Evolutionary conservation across 1,140 invertebrate species (phyloP), one percentile per base, ranked within the genome.

Genomic region (Heliconius hewitsoni): DNA sequence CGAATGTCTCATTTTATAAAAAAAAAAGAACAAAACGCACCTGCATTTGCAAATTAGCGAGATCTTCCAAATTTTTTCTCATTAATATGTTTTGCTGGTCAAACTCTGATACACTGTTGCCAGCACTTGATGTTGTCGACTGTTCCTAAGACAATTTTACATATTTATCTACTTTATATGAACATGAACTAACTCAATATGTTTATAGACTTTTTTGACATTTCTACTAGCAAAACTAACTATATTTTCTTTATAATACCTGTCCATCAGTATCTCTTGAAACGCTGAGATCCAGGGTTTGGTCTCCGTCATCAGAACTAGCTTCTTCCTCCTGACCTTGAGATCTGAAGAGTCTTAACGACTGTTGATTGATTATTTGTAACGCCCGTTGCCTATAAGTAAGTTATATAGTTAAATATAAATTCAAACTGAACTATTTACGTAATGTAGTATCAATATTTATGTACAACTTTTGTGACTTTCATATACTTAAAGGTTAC

Each of bases 31-130:
- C 27, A 72, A 30, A 55, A 66, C 72, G 80, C 73, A 92, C 93
- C 91, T 94, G 93, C 93, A 94, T 94, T 87, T 94, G 94, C 84
- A 95, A 89, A 85, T 95, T 94, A 27, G 94, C 93, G 79, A 95
- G 83, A 78, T 95, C 94, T 82, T 95, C 94, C 74, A 95, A 81
- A 81, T 95, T 95, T 77, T 94, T 94, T 80, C 94, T 91, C 94
- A 95, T 95, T 46, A 95, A 83, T 39, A 94, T 80, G 66, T 88
- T 93, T 76, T 95, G 94, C 76, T 94, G 93, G 34, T 95, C 94
- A 71, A 93, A 95, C 74, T 95, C 94, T 6, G 93, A 94, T 6
- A 95, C 92, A 78, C 94, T 95, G 84, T 95, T 95, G 11, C 91
- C 94, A 74, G 94, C 91, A 77, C 94, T 95, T 9, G 94, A 95